Base-by-base conservation (phyloP, 2,888 invertebrate species). In the Atethmia centrago region DNA sequence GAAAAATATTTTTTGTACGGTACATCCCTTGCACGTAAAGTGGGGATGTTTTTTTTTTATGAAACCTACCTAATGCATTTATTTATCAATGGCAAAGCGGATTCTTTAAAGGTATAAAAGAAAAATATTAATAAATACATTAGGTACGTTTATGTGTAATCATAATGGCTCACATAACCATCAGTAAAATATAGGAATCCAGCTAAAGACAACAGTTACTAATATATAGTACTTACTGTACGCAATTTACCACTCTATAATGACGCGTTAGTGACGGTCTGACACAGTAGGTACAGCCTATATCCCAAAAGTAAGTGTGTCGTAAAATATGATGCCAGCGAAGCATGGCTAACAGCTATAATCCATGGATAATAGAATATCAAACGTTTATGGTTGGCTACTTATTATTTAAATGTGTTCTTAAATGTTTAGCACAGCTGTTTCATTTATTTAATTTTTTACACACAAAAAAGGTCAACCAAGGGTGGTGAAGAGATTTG, bases 301-400 rank as follows among this genome's bases (percentile, higher is more conserved):
- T 19, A 63, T 82, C 59, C 77, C 21, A 64, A 53, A 72, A 64
- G 36, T 59, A 71, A 63, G 49, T 82, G 64, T 40, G 72, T 82
- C 72, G 51, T 80, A 64, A 80, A 80, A 59, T 64, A 40, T 59
- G 42, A 70, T 66, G 47, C 51, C 61, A 62, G 51, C 47, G 49
- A 51, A 67, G 45, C 72, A 51, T 73, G 10, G 51, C 63, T 61
- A 71, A 62, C 78, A 55, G 59, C 67, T 65, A 71, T 67, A 53
- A 49, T 61, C 40, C 40, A 74, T 65, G 36, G 64, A 14, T 74
- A 49, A 76, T 69, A 74, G 59, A 81, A 77, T 77, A 77, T 77
- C 47, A 71, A 53, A 47, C 62, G 14, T 81, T 77, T 71, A 78
- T 63, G 51, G 21, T 28, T 14, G 21, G 45, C 21, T 56, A 66